Conservation (phyloP, 2,797 vertebrate species). For the Psittacula echo region DNA sequence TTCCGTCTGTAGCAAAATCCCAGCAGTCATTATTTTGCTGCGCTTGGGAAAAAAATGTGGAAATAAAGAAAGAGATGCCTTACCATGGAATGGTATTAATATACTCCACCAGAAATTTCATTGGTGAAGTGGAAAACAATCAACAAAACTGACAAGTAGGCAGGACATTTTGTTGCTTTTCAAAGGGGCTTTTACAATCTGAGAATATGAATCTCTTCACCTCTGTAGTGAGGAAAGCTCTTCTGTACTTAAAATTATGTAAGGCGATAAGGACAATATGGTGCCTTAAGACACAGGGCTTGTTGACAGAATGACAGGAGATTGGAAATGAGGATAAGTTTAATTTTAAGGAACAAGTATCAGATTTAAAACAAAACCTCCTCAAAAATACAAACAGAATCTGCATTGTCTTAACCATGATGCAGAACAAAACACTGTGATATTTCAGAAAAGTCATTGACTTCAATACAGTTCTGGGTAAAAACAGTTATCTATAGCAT, state of each 20-base stretch:
- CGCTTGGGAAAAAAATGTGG: not conserved
- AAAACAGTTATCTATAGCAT: not conserved
- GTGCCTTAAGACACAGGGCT: not conserved
- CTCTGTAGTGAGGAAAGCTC: not conserved
- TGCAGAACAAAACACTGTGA: not conserved
- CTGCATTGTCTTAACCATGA: not conserved
- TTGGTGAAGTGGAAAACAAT: not conserved
- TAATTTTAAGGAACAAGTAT: not conserved
- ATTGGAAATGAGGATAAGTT: not conserved
- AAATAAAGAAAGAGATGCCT: not conserved
- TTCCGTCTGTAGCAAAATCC: not conserved
- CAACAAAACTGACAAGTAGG: not conserved
- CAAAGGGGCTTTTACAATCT: not conserved
- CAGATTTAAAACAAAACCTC: not conserved
- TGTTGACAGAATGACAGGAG: not conserved
- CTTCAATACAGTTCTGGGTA: not conserved
- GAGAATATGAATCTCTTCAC: not conserved
- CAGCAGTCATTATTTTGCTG: not conserved
- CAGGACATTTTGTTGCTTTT: not conserved
- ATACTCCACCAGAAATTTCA: not conserved
- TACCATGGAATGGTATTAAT: not conserved
- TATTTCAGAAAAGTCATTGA: not conserved
- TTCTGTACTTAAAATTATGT: not conserved
- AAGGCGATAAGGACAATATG: not conserved
- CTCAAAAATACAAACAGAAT: not conserved